These are phyloP conservation scores for Pogoniulus pusillus DNA, from an alignment of 2,797 vertebrate species.

Conservation along the genomic window DNA sequence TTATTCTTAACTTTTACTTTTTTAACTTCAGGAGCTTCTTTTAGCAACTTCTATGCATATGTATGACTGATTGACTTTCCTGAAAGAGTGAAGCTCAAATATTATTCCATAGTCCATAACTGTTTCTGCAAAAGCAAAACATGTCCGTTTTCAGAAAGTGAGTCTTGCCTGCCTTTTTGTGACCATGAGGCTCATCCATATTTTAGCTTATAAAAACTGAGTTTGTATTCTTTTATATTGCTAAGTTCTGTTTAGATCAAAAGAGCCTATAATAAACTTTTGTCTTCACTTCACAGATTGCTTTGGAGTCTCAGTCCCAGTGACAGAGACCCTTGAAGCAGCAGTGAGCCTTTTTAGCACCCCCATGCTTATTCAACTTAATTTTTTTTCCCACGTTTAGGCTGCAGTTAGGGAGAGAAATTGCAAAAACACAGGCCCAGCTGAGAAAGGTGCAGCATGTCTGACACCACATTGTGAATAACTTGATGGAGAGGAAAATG, in stretches of 20 bases:
- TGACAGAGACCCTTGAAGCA: not conserved
- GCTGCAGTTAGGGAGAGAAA: not conserved
- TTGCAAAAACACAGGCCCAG: not conserved
- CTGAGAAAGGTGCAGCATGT: not conserved
- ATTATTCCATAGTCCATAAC: not conserved
- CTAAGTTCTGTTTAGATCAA: not conserved
- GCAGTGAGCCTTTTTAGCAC: rapidly evolving
- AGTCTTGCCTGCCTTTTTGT: not conserved
- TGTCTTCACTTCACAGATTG: not conserved
- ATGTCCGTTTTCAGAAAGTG: not conserved
- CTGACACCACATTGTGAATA: not conserved
- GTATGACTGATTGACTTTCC: not conserved
- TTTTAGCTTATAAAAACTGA: not conserved
- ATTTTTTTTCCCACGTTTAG: not conserved
- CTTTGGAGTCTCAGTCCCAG: not conserved
- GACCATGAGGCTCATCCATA: rapidly evolving
- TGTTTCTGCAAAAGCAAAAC: not conserved
- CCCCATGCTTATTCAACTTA: too few relatives aligned
- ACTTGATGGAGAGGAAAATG: not conserved
- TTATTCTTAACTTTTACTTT: not conserved
- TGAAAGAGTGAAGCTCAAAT: not conserved
- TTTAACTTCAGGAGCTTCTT: not conserved
- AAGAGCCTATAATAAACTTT: not conserved
- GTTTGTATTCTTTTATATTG: not conserved
- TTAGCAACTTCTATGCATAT: not conserved